phyloP scores from a whole-genome alignment of 2,113 vertebrate species.

The Sapajus apella region DNA sequence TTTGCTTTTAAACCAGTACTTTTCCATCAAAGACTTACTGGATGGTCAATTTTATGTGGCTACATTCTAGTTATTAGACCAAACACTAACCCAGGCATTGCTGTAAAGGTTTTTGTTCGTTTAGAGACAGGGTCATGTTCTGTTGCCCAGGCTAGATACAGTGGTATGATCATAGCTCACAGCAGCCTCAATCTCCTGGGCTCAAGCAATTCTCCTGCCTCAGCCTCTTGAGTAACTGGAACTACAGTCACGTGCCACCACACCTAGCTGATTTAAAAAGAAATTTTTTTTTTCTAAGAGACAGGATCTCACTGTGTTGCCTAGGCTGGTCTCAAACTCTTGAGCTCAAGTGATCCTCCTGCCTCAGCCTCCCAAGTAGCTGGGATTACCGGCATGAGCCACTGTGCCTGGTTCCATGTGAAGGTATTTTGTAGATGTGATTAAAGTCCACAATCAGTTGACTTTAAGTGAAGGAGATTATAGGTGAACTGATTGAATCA shows the following conservation, averaged over 20 bases:
- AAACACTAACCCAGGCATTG: background rate
- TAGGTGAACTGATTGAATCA: background rate
- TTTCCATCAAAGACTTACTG: background rate
- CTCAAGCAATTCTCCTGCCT: too few relatives aligned
- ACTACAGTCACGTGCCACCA: too few relatives aligned
- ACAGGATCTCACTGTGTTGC: too few relatives aligned
- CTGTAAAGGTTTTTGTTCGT: background rate
- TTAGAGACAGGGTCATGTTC: background rate
- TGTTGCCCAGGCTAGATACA: background rate
- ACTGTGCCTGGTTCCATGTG: too few relatives aligned
- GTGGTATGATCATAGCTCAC: background rate
- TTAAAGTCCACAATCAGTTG: background rate
- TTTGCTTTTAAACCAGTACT: background rate
- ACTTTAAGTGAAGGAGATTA: slow-evolving; percentile 3
- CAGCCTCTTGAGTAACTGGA: too few relatives aligned
- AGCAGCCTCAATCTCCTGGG: background rate
- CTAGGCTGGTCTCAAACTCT: too few relatives aligned
- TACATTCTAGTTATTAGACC: background rate
- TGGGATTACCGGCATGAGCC: too few relatives aligned
- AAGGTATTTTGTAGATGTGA: background rate
- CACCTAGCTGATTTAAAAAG: too few relatives aligned
- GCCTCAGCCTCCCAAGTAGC: background rate
- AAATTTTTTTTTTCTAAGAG: too few relatives aligned
- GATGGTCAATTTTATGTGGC: background rate
- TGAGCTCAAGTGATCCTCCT: background rate